A percentile compares a stretch with the other conserved stretches of the same genome.
Evolutionary conservation across 2,797 vertebrate genomes (phyloP).

Genomic region (Pagetopsis macropterus): DNA sequence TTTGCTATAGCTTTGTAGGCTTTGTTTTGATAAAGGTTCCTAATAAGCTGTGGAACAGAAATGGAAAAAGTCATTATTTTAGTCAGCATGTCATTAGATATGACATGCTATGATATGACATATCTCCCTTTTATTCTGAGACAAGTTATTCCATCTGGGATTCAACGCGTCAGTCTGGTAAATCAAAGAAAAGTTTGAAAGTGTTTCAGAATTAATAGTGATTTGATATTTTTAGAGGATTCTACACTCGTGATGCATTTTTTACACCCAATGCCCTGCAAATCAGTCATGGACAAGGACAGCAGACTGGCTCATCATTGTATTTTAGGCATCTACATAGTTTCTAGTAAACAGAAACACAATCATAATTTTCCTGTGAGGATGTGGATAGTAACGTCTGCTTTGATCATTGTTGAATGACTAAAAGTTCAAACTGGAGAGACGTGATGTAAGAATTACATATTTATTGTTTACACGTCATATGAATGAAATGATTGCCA

Average conservation of each 20-base stretch:
- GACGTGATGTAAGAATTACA: too few relatives aligned
- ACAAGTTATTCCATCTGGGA: constrained; percentile 14
- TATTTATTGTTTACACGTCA: too few relatives aligned
- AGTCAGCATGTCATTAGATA: constrained; percentile 13
- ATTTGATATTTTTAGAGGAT: neutral
- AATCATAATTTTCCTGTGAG: neutral
- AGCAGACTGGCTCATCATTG: neutral
- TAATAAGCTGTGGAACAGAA: neutral
- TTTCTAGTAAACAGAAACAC: neutral
- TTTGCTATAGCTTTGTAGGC: constrained; percentile 5
- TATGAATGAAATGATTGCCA: too few relatives aligned
- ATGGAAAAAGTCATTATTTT: constrained; percentile 24
- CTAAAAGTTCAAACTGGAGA: too few relatives aligned
- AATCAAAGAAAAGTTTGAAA: neutral
- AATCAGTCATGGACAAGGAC: neutral
- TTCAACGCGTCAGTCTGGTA: constrained; percentile 3
- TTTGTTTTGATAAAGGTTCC: constrained; percentile 6
- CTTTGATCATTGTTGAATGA: neutral
- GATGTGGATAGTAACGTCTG: neutral
- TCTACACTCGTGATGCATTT: neutral
- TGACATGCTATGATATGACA: neutral
- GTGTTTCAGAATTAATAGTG: neutral
- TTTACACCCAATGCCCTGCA: accelerated
- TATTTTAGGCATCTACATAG: too few relatives aligned
- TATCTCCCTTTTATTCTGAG: constrained; percentile 14